A percentile compares a stretch with the other conserved stretches of the same genome.
Evolutionary conservation across 2,797 vertebrate species (phyloP).

Genomic region (Otus scops): DNA sequence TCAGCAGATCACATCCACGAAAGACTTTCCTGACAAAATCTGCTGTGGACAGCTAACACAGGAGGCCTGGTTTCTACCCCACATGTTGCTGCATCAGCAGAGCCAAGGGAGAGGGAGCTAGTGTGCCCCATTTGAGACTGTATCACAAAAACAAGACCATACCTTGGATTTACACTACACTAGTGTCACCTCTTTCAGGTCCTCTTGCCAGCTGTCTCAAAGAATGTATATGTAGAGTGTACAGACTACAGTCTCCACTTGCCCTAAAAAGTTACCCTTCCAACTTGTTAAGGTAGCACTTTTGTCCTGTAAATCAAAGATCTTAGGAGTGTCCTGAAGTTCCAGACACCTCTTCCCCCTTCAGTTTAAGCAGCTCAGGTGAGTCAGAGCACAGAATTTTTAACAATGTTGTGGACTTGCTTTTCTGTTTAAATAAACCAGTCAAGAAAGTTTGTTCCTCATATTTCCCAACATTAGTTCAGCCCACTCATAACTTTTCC

Average conservation of each 20-base stretch:
- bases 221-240: not conserved
- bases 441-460: not conserved
- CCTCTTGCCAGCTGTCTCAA: not conserved
- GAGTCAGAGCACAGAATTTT: not conserved
- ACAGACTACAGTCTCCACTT: not conserved
- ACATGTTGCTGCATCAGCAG: not conserved
- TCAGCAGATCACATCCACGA: not conserved
- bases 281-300: not conserved
- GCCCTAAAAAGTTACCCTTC: not conserved
- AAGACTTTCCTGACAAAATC: not conserved
- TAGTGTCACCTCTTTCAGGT: not conserved
- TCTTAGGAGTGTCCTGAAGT: not conserved
- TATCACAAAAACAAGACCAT: not conserved
- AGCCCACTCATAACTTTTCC: not conserved
- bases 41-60: not conserved
- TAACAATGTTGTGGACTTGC: not conserved
- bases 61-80: not conserved
- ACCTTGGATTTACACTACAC: not conserved
- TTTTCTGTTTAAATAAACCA: not conserved
- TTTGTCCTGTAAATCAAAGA: not conserved
- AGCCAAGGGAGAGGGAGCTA: not conserved
- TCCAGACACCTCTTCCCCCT: not conserved
- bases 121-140: not conserved
- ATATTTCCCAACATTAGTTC: not conserved
- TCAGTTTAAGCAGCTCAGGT: not conserved